Evolutionary conservation across 2,113 vertebrate species (phyloP).

Genomic region (Hepsetus odoe): DNA sequence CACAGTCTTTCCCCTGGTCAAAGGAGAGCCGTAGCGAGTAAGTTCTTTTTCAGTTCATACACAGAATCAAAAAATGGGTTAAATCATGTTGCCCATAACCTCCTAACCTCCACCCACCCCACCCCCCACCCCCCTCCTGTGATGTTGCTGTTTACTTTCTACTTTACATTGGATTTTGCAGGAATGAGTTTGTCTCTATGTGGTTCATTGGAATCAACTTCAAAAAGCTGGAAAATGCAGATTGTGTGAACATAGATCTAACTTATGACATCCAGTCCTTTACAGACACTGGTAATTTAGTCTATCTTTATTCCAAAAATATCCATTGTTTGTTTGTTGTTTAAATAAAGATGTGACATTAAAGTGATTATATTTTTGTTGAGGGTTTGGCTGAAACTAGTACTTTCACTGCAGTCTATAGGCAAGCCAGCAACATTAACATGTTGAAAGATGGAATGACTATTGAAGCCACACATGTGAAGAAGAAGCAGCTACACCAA

Average conservation of each 20-base stretch:
- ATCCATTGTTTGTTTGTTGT: neutral
- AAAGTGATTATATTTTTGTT: neutral
- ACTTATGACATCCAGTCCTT: conserved; percentile 96
- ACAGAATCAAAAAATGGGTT: no score
- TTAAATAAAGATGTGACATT: neutral
- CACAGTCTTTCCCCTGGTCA: conserved; percentile 91
- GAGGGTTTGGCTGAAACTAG: neutral
- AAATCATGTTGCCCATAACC: no score
- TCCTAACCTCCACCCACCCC: no score
- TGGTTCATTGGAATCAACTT: conserved; percentile 98
- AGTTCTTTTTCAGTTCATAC: conserved; percentile 63
- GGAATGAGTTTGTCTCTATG: conserved; percentile 88
- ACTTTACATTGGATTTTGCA: conserved; percentile 57
- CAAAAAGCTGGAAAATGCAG: conserved; percentile 91
- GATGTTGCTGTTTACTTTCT: no score
- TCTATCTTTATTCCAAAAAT: conserved; percentile 21
- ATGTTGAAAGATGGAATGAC: conserved; percentile 96
- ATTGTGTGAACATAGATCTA: conserved; percentile 91
- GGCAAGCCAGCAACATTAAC: conserved; percentile 93
- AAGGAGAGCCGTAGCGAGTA: conserved; percentile 84
- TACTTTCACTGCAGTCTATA: conserved; percentile 82
- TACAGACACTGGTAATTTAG: conserved; percentile 89
- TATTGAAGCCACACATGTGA: conserved; percentile 94
- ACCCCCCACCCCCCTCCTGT: no score
- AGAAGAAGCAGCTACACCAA: conserved; percentile 91